Evolutionary conservation across 2,113 vertebrate species (phyloP), one percentile per base, ranked within the genome.

Genomic region (Cygnus atratus): DNA sequence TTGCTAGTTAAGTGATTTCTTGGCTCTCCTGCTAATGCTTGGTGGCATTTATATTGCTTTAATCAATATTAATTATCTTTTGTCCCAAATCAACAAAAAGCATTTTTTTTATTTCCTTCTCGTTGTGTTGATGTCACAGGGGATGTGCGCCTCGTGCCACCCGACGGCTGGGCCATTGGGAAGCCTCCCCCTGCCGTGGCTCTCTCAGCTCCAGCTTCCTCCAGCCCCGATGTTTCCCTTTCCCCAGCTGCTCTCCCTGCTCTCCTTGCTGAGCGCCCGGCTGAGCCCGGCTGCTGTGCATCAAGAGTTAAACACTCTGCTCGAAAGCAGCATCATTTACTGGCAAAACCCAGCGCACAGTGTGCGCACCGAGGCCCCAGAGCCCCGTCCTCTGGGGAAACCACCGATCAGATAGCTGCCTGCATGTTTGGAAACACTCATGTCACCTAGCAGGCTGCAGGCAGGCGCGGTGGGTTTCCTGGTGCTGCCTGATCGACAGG

Each of bases 361-460:
- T 41, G 26, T 28, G 66, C 17, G 25, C 70, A 19, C 57, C 6
- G 13, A 57, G 73, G 90, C 84, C 96, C 92, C 70, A 50, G 92
- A 88, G 92, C 67, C 91, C 92, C 29, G 63, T 89, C 96, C 97
- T 91, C 95, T 80, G 91, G 97, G 97, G 97, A 97, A 90, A 77
- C 93, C 66, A 65, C 96, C 88, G 96, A 96, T 95, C 97, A 98
- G 97, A 95, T 71, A 41, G 80, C 87, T 93, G 92, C 97, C 94
- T 96, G 93, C 90, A 8, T 96, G 96, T 92, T 97, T 95, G 96
- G 97, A 98, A 98, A 97, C 96, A 97, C 92, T 96, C 91, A 68
- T 97, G 98, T 97, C 97, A 96, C 95, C 65, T 94, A 55, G 95
- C 97, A 85, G 96, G 97, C 97, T 97, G 96, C 92, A 76, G 93